Percentiles rank a stretch among this genome's conserved stretches.
Evolutionary conservation across 1,140 invertebrate genomes (phyloP).

Genomic region (Himalopsyche phryganea): DNA sequence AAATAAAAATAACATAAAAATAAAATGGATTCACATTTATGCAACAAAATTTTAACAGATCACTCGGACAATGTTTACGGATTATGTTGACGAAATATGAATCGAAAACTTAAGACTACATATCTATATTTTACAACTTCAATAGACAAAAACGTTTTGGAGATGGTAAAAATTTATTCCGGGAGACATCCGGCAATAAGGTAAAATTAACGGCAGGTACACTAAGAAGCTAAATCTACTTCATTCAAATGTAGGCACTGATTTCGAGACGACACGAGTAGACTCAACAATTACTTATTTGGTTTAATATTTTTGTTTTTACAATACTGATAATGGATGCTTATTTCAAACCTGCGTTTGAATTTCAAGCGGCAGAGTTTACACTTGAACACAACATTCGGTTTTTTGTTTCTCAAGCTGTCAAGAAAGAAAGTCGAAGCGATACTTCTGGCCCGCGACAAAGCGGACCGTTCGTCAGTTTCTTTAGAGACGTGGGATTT

Average conservation of each 20-base stretch:
- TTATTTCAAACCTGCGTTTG: constrained; percentile 25
- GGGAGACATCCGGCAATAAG: neutral
- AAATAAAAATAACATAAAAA: constrained; percentile 22
- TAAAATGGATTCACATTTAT: constrained; percentile 4
- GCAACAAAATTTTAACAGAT: constrained; percentile 23
- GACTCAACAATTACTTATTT: constrained; percentile 17
- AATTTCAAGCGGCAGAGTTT: constrained; percentile 32
- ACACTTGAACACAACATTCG: constrained; percentile 24
- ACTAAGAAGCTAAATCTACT: constrained; percentile 27
- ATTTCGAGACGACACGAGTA: constrained; percentile 28
- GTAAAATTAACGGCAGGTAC: constrained; percentile 27
- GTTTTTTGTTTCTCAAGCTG: constrained; percentile 15
- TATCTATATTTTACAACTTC: neutral
- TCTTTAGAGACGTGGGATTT: neutral
- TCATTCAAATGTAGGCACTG: constrained; percentile 31
- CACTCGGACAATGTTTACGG: neutral
- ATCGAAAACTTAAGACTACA: too few relatives aligned
- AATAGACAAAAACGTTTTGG: constrained; percentile 1
- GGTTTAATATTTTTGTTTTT: constrained; percentile 16
- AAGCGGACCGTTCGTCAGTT: neutral
- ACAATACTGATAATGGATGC: constrained; percentile 27
- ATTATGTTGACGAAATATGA: constrained; percentile 1
- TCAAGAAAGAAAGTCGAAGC: constrained; percentile 13
- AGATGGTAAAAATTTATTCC: too few relatives aligned
- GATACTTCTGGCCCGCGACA: neutral